phyloP scores from a whole-genome alignment of 2,113 vertebrate species.

The Chascanopsetta lugubris region DNA sequence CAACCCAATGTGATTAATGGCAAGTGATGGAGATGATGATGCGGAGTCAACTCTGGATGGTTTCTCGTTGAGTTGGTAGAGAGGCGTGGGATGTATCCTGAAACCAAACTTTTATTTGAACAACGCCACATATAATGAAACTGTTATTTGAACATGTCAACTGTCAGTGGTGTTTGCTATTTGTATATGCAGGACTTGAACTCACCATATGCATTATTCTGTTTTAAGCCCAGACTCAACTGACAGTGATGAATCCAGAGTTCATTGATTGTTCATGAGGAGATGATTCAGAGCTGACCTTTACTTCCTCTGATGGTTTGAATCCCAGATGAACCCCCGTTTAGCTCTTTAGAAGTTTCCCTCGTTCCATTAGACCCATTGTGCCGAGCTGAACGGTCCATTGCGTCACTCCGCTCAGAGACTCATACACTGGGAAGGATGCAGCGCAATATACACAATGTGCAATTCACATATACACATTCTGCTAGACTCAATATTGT shows the following conservation, averaged over 20 bases:
- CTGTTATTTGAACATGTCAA: not conserved
- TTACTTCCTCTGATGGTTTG: slow-evolving; percentile 49
- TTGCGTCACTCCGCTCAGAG: not conserved
- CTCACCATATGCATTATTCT: slow-evolving; percentile 12
- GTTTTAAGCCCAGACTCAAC: slow-evolving; percentile 47
- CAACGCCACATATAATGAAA: not conserved
- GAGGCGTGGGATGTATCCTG: not conserved
- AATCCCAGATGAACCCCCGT: slow-evolving; percentile 67
- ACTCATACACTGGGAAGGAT: not conserved
- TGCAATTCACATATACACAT: not conserved
- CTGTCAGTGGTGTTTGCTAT: too few relatives aligned
- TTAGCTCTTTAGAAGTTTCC: slow-evolving; percentile 43
- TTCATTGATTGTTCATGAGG: slow-evolving; percentile 65
- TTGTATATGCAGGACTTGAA: slow-evolving; percentile 4
- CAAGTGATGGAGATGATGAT: slow-evolving; percentile 2
- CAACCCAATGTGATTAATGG: slow-evolving; percentile 22
- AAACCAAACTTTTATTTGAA: not conserved
- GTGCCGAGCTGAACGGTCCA: slow-evolving; percentile 3
- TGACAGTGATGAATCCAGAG: slow-evolving; percentile 62
- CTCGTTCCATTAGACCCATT: slow-evolving; percentile 26
- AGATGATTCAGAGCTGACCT: slow-evolving; percentile 70
- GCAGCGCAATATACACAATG: not conserved
- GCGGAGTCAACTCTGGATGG: slow-evolving; percentile 1
- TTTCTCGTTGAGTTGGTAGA: not conserved
- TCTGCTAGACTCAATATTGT: too few relatives aligned